phyloP scores from a whole-genome alignment of 2,113 vertebrate species.

The Mugil cephalus region DNA sequence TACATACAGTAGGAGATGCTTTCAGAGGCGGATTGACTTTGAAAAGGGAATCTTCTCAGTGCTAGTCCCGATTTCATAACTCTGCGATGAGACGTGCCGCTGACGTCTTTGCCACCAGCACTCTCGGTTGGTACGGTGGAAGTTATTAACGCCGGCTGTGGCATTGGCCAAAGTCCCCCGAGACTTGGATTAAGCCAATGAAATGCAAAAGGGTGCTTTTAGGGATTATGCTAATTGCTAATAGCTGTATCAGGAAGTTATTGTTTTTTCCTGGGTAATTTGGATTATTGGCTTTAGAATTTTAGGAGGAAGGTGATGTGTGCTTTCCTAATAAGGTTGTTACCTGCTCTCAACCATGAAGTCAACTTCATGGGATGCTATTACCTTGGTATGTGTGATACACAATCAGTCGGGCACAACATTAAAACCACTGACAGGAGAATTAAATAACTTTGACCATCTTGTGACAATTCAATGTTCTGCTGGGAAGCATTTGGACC shows the following conservation, averaged over 20 bases:
- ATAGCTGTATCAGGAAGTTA: slow-evolving; percentile 73
- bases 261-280: slow-evolving; percentile 75
- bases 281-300: slow-evolving; percentile 71
- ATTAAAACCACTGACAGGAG: no score
- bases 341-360: slow-evolving; percentile 42
- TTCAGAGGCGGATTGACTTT: slow-evolving; percentile 14
- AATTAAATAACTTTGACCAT: no score
- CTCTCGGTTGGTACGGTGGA: slow-evolving; percentile 27
- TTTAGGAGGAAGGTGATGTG: slow-evolving; percentile 55
- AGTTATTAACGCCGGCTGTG: slow-evolving; percentile 57
- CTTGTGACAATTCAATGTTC: no score
- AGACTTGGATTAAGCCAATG: slow-evolving; percentile 67
- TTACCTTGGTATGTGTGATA: slow-evolving; percentile 19
- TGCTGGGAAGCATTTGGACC: no score
- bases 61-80: slow-evolving; percentile 27
- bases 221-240: slow-evolving; percentile 81
- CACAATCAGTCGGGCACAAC: neutral
- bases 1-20: slow-evolving; percentile 32
- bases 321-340: slow-evolving; percentile 60
- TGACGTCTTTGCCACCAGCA: slow-evolving; percentile 17
- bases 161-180: slow-evolving; percentile 65
- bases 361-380: slow-evolving; percentile 4
- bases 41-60: slow-evolving; percentile 19
- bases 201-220: slow-evolving; percentile 72
- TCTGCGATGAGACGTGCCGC: slow-evolving; percentile 22